Base-by-base conservation (phyloP, 1,140 invertebrate species). In the Megalopta genalis region DNA sequence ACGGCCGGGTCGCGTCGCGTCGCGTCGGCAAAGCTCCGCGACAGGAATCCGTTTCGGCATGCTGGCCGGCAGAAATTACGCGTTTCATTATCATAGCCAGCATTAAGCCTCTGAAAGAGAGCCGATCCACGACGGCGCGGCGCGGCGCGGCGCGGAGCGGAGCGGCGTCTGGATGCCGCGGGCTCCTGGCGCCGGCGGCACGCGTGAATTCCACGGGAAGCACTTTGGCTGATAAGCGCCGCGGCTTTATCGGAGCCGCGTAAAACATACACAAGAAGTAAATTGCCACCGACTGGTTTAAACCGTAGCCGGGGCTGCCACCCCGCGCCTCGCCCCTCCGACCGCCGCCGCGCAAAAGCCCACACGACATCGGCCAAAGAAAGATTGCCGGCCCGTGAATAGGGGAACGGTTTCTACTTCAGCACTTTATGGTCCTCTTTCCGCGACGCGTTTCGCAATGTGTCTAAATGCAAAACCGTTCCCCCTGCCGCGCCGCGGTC, bases 211-310 rank as follows among this genome's bases (percentile, higher is more conserved):
- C 75, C 75, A 42, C n/a, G 9, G 32, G 57, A 70, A 70, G 67
- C 32, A 49, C 32, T 14, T 14, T 3, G 5, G n/a, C 74, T 71
- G 75, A 77, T 77, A 77, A 77, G 75, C 42, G 42, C 21, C 27
- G 27, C 0, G 14, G 46, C n/a, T 54, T 77, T 63, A 71, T 71
- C 75, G 67, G 68, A 77, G 63, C 70, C 60, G 46, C 60, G 42
- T 25, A 32, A 54, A 63, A n/a, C 42, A 23, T 63, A 62, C 57
- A 39, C 66, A 71, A 70, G 75, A 77, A 63, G 75, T 77, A 77
- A 77, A 77, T 77, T 77, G 75, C 75, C 14, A 32, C 27, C 59
- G 75, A 77, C 67, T 70, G 66, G 75, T 71, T 77, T 62, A 70
- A 32, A 32, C 32, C 32, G 32, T 32, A 4, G 1, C 32, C 32